phyloP scores from a whole-genome alignment of 2,797 vertebrate genomes.

The Otus scops region DNA sequence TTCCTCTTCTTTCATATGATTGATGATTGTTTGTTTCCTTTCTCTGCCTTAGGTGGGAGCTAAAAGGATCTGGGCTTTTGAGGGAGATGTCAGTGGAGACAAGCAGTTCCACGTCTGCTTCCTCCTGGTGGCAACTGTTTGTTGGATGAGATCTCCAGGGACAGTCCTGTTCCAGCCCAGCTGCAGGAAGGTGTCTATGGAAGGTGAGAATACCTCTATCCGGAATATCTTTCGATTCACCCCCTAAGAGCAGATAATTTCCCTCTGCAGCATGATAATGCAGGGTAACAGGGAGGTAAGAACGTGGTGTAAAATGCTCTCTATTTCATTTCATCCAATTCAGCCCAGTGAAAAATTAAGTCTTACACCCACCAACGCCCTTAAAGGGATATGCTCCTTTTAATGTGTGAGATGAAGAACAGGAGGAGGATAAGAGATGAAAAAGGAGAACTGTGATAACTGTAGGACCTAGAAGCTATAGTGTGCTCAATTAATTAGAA shows the following conservation, averaged over 20 bases:
- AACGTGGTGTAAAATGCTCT: not conserved
- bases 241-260: not conserved
- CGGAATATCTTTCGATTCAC: not conserved
- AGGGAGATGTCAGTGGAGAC: not conserved
- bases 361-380: not conserved
- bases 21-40: not conserved
- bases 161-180: not conserved
- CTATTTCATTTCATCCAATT: not conserved
- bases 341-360: conserved; percentile 25
- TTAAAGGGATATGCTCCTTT: conserved; percentile 47
- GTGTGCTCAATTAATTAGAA: conserved; percentile 72
- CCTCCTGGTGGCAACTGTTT: not conserved
- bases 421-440: conserved; percentile 27
- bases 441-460: conserved; percentile 55
- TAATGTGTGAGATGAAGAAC: conserved; percentile 22
- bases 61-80: not conserved
- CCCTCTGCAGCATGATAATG: not conserved
- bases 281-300: not conserved
- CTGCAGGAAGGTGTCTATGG: not conserved
- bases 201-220: not conserved
- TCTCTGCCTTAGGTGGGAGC: not conserved
- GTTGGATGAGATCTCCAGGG: not conserved
- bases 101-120: not conserved
- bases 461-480: conserved; percentile 47
- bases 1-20: not conserved